These are phyloP conservation scores for Ceriagrion tenellum DNA, from an alignment of 2,888 invertebrate genomes.

Conservation along the genomic window DNA sequence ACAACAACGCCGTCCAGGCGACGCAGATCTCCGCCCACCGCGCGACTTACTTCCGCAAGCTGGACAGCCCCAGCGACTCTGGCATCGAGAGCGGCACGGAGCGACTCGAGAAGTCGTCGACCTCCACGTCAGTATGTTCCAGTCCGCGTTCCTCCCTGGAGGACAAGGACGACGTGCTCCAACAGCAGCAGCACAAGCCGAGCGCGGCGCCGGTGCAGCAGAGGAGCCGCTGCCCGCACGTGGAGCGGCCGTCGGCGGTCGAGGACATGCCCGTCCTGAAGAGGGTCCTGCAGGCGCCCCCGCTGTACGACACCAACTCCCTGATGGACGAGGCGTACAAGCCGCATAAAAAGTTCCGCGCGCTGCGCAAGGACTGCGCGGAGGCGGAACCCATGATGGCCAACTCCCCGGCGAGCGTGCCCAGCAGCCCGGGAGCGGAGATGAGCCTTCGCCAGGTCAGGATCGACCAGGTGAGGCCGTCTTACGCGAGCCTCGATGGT, in stretches of 20 bases:
- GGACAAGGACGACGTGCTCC: constrained; percentile 83
- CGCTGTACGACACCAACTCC: constrained; percentile 92
- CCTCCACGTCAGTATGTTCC: constrained; percentile 89
- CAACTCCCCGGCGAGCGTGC: constrained; percentile 76
- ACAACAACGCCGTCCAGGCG: constrained; percentile 75
- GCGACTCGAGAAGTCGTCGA: constrained; percentile 86
- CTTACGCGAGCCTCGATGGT: constrained; percentile 69
- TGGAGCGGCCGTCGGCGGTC: constrained; percentile 74
- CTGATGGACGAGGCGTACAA: constrained; percentile 97
- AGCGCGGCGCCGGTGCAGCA: constrained; percentile 74
- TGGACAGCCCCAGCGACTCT: constrained; percentile 95
- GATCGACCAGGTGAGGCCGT: constrained; percentile 77
- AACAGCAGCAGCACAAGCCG: constrained; percentile 80
- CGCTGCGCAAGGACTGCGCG: constrained; percentile 89
- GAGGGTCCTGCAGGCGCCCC: constrained; percentile 94
- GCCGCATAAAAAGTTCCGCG: constrained; percentile 97
- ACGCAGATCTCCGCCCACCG: constrained; percentile 79
- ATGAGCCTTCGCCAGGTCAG: constrained; percentile 77
- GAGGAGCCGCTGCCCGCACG: constrained; percentile 74
- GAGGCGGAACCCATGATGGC: constrained; percentile 88
- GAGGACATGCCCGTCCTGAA: constrained; percentile 97
- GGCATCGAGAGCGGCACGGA: constrained; percentile 96
- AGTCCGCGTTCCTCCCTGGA: constrained; percentile 89
- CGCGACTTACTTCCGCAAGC: constrained; percentile 85
- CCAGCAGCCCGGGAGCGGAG: constrained; percentile 70